Evolutionary conservation across 2,797 vertebrate genomes (phyloP).

Genomic region (Poeciliopsis infans): DNA sequence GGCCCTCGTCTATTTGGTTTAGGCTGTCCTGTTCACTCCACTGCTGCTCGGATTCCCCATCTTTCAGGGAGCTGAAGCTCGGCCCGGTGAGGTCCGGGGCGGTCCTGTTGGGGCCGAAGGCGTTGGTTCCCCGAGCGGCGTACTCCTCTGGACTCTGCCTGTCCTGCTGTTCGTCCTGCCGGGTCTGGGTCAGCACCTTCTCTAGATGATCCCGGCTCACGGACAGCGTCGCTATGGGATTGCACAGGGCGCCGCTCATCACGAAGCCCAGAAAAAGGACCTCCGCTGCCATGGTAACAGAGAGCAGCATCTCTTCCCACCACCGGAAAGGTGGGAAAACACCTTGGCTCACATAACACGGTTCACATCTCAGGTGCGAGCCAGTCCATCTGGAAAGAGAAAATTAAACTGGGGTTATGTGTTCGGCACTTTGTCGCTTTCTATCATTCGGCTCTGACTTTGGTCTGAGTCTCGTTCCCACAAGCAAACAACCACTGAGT

Average conservation of each 20-base stretch:
- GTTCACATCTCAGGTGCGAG: constrained; percentile 81
- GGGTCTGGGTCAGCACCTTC: constrained; percentile 70
- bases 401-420: constrained; percentile 70
- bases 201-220: constrained; percentile 81
- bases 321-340: constrained; percentile 86
- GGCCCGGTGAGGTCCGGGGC: constrained; percentile 79
- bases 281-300: constrained; percentile 93
- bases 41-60: constrained; percentile 77
- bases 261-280: constrained; percentile 91
- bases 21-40: constrained; percentile 77
- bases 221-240: constrained; percentile 87
- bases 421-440: constrained; percentile 57
- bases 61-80: constrained; percentile 81
- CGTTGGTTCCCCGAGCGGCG: constrained; percentile 81
- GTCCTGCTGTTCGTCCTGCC: constrained; percentile 67
- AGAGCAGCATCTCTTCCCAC: constrained; percentile 90
- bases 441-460: constrained; percentile 28
- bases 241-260: constrained; percentile 85
- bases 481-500: constrained; percentile 41
- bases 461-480: constrained; percentile 39
- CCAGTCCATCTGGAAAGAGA: constrained; percentile 87
- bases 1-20: constrained; percentile 83
- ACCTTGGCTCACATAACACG: constrained; percentile 88
- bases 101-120: constrained; percentile 81
- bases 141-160: constrained; percentile 73